Evolutionary conservation across 2,888 invertebrate genomes (phyloP), one percentile per base, ranked within the genome.

Genomic region (Conistra vaccinii): DNA sequence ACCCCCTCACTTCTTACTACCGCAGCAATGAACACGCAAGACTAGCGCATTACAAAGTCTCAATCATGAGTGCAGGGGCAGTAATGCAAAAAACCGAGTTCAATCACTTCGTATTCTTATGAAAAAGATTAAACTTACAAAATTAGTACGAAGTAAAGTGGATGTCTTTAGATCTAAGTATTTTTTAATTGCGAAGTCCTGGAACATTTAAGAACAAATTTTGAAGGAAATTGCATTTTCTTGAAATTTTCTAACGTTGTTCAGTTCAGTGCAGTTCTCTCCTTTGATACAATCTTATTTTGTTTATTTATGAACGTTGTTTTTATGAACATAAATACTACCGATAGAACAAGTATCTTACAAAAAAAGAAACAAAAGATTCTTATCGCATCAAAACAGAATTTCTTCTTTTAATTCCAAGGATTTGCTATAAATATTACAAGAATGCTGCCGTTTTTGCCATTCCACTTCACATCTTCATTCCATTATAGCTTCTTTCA

Each of bases 71-170:
- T 73, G 60, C 60, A 63, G 26, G 35, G 35, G 75, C 62, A 53
- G 73, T 73, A 76, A 73, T 84, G 70, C 70, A 82, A 82, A 85
- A 76, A 83, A 86, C 78, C 72, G 84, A 84, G 87, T 89, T 91
- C 88, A 91, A 87, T 87, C 86, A 89, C 85, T 85, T 88, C 81
- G 83, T 80, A 81, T 88, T 87, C 71, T 83, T 85, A 82, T 84
- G 68, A 89, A 89, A 89, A 87, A 80, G 58, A 80, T 82, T 80
- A 63, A 74, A 78, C 35, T 73, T 80, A 87, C 76, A 74, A 81
- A 80, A 69, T 76, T 78, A 85, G 81, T 63, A 60, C 48, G 51
- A 61, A 42, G 67, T 55, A 63, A 73, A 73, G 65, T 76, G 45
- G 71, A 76, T 67, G 57, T 42, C 61, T 72, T 35, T 42, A 29